A percentile compares a stretch with the other conserved stretches of the same genome.
Conservation (phyloP, 2,113 vertebrate genomes). For the Hyperoodon ampullatus region DNA sequence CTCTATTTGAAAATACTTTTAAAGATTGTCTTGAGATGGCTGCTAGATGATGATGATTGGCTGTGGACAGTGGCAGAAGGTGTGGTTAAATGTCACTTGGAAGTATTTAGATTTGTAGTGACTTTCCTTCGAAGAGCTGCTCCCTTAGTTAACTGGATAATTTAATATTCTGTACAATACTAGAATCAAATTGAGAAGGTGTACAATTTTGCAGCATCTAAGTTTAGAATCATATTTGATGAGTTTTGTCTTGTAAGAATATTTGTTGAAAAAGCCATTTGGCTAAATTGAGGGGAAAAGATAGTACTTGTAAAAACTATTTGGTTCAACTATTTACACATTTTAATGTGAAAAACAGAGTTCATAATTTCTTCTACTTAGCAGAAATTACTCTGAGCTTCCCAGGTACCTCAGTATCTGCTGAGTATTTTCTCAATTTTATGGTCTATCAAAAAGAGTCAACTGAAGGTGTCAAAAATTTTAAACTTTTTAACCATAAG, state of each 20-base stretch:
- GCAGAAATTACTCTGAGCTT: background rate
- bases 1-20: background rate
- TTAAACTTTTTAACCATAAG: background rate
- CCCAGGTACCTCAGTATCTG: background rate
- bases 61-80: background rate
- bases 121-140: background rate
- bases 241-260: constrained; percentile 20
- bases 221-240: constrained; percentile 30
- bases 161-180: background rate
- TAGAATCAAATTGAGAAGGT: constrained; percentile 12
- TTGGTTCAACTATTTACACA: constrained; percentile 29
- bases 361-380: background rate
- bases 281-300: background rate
- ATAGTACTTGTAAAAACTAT: background rate
- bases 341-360: background rate
- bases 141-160: background rate
- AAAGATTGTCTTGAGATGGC: background rate
- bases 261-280: constrained; percentile 46
- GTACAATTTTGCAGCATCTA: background rate
- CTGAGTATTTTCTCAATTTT: background rate
- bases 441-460: background rate
- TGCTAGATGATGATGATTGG: no score
- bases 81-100: background rate
- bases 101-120: background rate
- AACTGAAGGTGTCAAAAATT: background rate